Evolutionary conservation across 1,140 invertebrate species (phyloP).

Genomic region (silkworm (Bombyx mori)): ASM3026992v2 NC_085117.1:18764501-18765000

Average conservation of each 20-base stretch:
- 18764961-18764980: too few species aligned
- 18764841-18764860: not conserved
- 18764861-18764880: too few species aligned
- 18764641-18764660: conserved; percentile 17
- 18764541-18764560: not conserved
- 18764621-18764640: conserved; percentile 24
- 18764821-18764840: not conserved
- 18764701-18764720: conserved; percentile 13
- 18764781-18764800: not conserved
- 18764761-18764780: not conserved
- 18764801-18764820: not conserved
- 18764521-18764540: not conserved
- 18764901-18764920: too few species aligned
- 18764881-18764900: too few species aligned
- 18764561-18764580: too few species aligned
- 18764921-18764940: too few species aligned
- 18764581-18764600: not conserved
- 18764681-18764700: conserved; percentile 11
- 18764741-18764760: conserved; percentile 9
- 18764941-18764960: too few species aligned
- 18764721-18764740: conserved; percentile 7
- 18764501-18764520: conserved; percentile 4
- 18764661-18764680: conserved; percentile 9
- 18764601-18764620: conserved; percentile 17
- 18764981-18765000: too few species aligned